These are phyloP conservation scores for Drosophila aldrichi DNA, from an alignment of 2,888 invertebrate species.

Conservation along the genomic window DNA sequence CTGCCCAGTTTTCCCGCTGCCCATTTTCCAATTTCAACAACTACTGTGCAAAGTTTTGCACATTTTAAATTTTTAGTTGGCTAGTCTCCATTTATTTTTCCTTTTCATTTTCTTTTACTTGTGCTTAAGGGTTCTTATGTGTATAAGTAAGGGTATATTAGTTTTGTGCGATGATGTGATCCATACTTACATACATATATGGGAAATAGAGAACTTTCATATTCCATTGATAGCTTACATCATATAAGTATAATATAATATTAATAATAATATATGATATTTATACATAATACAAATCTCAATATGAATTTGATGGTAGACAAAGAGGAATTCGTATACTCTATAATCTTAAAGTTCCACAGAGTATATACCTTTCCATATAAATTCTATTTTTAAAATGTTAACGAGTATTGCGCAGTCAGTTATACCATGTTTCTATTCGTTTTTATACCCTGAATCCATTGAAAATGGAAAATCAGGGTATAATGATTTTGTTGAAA, in stretches of 20 bases:
- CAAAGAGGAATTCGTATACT: no score
- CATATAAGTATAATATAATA: no score
- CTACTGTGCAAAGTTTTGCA: slow-evolving; percentile 61
- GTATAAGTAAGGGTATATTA: background rate
- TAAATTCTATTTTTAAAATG: background rate
- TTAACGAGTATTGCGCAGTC: background rate
- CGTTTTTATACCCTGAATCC: no score
- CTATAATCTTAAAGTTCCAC: background rate
- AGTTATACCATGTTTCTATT: background rate
- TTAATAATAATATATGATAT: no score
- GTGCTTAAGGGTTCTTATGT: slow-evolving; percentile 12
- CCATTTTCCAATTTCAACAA: slow-evolving; percentile 40
- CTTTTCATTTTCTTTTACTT: slow-evolving; percentile 10
- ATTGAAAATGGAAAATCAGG: no score
- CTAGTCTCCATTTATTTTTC: slow-evolving; percentile 45
- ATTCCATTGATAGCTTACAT: no score
- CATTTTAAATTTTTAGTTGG: slow-evolving; percentile 72
- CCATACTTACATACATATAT: no score
- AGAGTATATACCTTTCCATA: background rate
- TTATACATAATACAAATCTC: no score
- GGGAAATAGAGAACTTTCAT: no score
- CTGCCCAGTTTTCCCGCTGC: slow-evolving; percentile 21
- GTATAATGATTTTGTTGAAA: no score
- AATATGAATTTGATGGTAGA: no score
- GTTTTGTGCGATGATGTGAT: background rate